Evolutionary conservation across 2,113 vertebrate genomes (phyloP).

Genomic region (Amazona vittata): DNA sequence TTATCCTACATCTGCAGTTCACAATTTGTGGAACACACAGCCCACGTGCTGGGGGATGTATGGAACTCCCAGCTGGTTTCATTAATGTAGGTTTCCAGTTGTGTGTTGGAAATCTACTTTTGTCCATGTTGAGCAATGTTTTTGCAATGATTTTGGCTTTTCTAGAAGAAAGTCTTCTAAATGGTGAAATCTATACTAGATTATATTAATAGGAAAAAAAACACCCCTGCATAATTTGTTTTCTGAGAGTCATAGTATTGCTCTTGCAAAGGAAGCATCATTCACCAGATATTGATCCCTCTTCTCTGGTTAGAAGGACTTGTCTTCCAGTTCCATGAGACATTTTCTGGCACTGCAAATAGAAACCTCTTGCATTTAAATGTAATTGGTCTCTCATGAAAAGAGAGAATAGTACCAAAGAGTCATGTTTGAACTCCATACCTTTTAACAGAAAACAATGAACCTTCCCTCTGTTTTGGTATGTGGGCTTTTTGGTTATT

Average conservation of each 20-base stretch:
- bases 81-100: slow-evolving; percentile 40
- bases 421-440: background rate
- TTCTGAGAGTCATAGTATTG: background rate
- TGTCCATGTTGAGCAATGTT: background rate
- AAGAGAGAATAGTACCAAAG: background rate
- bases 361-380: background rate
- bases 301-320: slow-evolving; percentile 5
- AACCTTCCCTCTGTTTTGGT: background rate
- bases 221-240: background rate
- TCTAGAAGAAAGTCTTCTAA: background rate
- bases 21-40: background rate
- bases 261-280: slow-evolving; percentile 10
- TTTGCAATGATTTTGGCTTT: slow-evolving; percentile 31
- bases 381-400: background rate
- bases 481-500: background rate
- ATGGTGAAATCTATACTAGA: background rate
- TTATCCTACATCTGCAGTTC: slow-evolving; percentile 48
- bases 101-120: slow-evolving; percentile 9
- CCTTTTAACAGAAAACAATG: background rate
- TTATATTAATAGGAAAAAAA: background rate
- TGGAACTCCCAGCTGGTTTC: slow-evolving; percentile 51
- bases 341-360: background rate
- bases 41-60: background rate
- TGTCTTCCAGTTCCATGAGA: background rate
- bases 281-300: slow-evolving; percentile 25